Evolutionary conservation across 2,797 vertebrate species (phyloP).

Genomic region (Pogonophryne albipinna): DNA sequence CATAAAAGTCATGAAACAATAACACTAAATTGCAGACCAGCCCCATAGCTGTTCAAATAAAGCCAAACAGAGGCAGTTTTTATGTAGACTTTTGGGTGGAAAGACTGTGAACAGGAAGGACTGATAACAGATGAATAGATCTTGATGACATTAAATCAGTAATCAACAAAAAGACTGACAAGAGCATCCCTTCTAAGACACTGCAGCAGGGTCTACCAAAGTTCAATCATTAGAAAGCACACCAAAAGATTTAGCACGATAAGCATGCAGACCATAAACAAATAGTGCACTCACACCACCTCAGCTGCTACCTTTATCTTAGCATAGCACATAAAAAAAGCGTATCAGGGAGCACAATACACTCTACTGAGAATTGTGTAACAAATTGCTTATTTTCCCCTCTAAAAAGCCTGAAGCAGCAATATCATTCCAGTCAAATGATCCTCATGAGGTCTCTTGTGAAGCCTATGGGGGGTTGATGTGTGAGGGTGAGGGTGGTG

Average conservation of each 20-base stretch:
- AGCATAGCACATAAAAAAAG: conserved; percentile 49
- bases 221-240: conserved; percentile 5
- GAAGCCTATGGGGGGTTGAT: conserved; percentile 60
- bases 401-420: conserved; percentile 63
- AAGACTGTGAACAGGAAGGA: neutral
- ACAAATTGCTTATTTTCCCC: conserved; percentile 50
- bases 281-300: conserved; percentile 7
- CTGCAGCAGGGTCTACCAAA: neutral
- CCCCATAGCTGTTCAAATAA: no score
- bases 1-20: no score
- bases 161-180: neutral
- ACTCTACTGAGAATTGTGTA: conserved; percentile 48
- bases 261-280: conserved; percentile 8
- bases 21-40: no score
- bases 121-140: neutral
- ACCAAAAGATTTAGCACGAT: neutral
- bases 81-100: neutral
- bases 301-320: conserved; percentile 39
- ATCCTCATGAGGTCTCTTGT: conserved; percentile 74
- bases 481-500: neutral
- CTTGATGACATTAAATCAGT: neutral
- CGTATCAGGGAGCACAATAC: conserved; percentile 40
- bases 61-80: neutral
- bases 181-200: neutral
- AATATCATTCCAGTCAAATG: conserved; percentile 80